Conservation (phyloP, 1,140 invertebrate genomes). For the Neomicropteryx cornuta region DNA sequence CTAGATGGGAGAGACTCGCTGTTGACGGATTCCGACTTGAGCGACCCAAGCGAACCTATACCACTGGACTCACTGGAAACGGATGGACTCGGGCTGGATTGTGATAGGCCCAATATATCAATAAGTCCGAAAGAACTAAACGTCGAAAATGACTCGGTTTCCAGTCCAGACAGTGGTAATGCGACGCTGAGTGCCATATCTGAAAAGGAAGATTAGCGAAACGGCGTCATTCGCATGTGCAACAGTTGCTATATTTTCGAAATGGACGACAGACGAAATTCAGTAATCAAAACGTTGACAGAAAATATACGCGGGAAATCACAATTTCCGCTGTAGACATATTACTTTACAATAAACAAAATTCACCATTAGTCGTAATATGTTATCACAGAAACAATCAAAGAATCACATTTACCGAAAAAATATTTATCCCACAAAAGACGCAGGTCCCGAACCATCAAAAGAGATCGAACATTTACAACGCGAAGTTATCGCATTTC, state of each 20-base stretch:
- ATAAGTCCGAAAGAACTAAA: constrained; percentile 35
- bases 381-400: too few relatives aligned
- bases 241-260: too few relatives aligned
- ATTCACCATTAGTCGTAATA: too few relatives aligned
- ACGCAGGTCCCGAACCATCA: constrained; percentile 31
- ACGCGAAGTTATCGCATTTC: constrained; percentile 37
- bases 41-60: constrained; percentile 36
- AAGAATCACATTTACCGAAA: constrained; percentile 38
- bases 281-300: too few relatives aligned
- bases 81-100: constrained; percentile 36
- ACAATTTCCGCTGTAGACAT: too few relatives aligned
- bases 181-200: constrained; percentile 41
- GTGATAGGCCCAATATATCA: constrained; percentile 35
- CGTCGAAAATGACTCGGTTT: constrained; percentile 36
- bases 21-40: constrained; percentile 37
- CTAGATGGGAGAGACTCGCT: constrained; percentile 36
- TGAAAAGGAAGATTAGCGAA: constrained; percentile 28
- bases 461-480: constrained; percentile 38
- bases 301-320: too few relatives aligned
- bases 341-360: too few relatives aligned
- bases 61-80: constrained; percentile 39
- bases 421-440: constrained; percentile 31
- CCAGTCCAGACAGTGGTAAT: constrained; percentile 34
- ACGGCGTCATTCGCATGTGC: too few relatives aligned
- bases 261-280: too few relatives aligned